These are phyloP conservation scores for Ophioninae sp. DNA, from an alignment of 2,888 invertebrate genomes.

Conservation along the genomic window DNA sequence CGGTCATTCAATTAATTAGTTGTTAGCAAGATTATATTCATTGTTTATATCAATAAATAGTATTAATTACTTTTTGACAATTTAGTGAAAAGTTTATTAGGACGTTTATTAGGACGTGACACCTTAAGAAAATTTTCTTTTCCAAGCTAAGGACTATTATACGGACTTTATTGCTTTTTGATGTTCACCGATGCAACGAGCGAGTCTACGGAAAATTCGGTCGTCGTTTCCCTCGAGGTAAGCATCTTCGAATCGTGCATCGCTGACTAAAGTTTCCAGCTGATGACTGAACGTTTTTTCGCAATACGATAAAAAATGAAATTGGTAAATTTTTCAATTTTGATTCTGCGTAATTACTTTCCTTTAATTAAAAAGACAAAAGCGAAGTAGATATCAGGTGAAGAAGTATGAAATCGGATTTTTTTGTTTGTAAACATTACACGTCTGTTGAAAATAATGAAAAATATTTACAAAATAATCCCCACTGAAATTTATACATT, in stretches of 20 bases:
- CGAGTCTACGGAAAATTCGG: slow-evolving; percentile 23
- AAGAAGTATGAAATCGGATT: not conserved
- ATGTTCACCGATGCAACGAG: slow-evolving; percentile 47
- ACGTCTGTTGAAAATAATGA: too few relatives aligned
- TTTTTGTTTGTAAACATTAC: not conserved
- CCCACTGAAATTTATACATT: too few relatives aligned
- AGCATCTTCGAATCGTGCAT: slow-evolving; percentile 16
- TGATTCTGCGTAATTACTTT: not conserved
- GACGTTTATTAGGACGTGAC: too few relatives aligned
- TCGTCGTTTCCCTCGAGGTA: slow-evolving; percentile 12
- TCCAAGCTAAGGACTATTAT: not conserved
- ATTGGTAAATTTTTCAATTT: not conserved
- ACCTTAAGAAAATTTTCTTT: not conserved
- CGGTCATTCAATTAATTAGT: too few relatives aligned
- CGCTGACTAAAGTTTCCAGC: slow-evolving; percentile 37
- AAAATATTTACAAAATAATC: too few relatives aligned
- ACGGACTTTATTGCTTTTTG: slow-evolving; percentile 55
- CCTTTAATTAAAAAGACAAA: not conserved
- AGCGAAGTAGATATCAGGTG: not conserved
- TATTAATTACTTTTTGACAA: too few relatives aligned
- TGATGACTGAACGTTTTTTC: slow-evolving; percentile 10
- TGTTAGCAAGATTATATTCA: too few relatives aligned
- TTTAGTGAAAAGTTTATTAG: too few relatives aligned
- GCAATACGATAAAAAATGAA: not conserved
- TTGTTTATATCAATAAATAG: too few relatives aligned